These are phyloP conservation scores for Cosmorhoe ocellata DNA, from an alignment of 2,888 invertebrate genomes.

Conservation along the genomic window DNA sequence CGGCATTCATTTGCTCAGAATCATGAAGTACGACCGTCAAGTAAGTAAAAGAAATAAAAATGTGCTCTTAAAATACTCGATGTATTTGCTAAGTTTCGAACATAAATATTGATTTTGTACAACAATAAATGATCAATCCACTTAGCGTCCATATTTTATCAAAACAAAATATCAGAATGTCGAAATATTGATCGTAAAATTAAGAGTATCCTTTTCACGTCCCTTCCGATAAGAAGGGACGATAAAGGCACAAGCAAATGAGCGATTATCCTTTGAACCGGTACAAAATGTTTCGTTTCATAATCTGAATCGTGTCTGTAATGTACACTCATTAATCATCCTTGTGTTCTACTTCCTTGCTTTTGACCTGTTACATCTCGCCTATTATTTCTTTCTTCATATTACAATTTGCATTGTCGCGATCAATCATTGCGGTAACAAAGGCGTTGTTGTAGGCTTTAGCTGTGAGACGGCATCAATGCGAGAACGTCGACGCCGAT, in stretches of 20 bases:
- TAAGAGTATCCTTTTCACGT: slow-evolving; percentile 41
- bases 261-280: slow-evolving; percentile 58
- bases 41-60: slow-evolving; percentile 73
- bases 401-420: slow-evolving; percentile 43
- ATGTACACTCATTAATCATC: slow-evolving; percentile 68
- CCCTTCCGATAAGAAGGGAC: slow-evolving; percentile 45
- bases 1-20: slow-evolving; percentile 94
- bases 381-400: slow-evolving; percentile 43
- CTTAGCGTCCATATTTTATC: slow-evolving; percentile 8
- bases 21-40: slow-evolving; percentile 96
- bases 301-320: slow-evolving; percentile 40
- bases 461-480: slow-evolving; percentile 92
- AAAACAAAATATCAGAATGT: slow-evolving; percentile 18
- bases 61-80: too few species aligned
- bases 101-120: too few species aligned
- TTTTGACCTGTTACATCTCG: slow-evolving; percentile 49
- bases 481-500: slow-evolving; percentile 94
- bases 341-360: slow-evolving; percentile 31
- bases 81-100: too few species aligned
- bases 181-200: slow-evolving; percentile 26
- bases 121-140: too few species aligned
- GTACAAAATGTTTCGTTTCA: slow-evolving; percentile 54
- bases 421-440: slow-evolving; percentile 47
- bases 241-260: slow-evolving; percentile 56
- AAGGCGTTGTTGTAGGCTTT: slow-evolving; percentile 84